Evolutionary conservation across 35 echinoderm and acorn worm genomes (phyloP).

Genomic region (Holothuria glaberrima): DNA sequence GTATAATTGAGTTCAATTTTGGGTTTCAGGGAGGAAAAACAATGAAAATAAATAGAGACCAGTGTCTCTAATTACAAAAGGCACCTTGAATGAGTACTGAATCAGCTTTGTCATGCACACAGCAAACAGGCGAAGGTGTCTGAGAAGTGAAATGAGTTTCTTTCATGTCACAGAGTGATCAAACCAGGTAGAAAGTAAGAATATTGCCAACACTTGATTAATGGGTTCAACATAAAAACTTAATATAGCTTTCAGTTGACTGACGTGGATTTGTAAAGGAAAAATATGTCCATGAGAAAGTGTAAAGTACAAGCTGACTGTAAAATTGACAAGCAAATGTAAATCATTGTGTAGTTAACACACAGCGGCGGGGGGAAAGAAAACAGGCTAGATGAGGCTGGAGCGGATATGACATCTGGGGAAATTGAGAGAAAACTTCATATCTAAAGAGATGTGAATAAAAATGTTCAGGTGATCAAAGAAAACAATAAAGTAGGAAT

Average conservation of each 20-base stretch:
- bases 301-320: constrained; percentile 45
- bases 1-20: constrained; percentile 61
- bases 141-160: constrained; percentile 29
- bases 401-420: no score
- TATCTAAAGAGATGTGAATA: no score
- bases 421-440: no score
- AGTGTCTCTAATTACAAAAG: constrained; percentile 41
- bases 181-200: constrained; percentile 3
- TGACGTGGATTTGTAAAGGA: constrained; percentile 19
- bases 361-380: not conserved
- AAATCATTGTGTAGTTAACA: constrained; percentile 39
- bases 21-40: constrained; percentile 20
- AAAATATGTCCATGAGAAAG: constrained; percentile 38
- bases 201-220: constrained; percentile 53
- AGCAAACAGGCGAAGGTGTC: constrained; percentile 36
- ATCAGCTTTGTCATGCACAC: constrained; percentile 47
- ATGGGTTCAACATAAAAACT: constrained; percentile 42
- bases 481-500: no score
- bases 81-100: constrained; percentile 43
- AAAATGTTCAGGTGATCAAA: no score
- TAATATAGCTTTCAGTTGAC: constrained; percentile 42
- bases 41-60: constrained; percentile 55
- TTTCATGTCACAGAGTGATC: constrained; percentile 47
- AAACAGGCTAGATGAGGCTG: not conserved
- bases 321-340: constrained; percentile 26